Evolutionary conservation across 2,888 invertebrate genomes (phyloP).

Genomic region (Clitarchus hookeri): DNA sequence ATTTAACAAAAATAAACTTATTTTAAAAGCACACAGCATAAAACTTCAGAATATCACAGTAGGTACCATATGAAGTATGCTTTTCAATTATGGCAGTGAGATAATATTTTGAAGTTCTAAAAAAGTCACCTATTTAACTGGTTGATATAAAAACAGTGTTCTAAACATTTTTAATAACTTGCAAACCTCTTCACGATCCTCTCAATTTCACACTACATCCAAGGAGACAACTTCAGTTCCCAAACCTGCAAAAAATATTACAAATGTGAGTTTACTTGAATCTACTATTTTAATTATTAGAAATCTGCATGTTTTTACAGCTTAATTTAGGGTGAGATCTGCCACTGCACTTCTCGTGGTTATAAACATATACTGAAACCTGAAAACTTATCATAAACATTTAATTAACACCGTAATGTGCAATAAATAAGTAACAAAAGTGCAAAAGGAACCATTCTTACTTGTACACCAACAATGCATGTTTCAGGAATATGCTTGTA

Average conservation of each 20-base stretch:
- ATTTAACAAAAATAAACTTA: neutral
- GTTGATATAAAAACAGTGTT: neutral
- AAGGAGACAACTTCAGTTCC: slow-evolving; percentile 72
- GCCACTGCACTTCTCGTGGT: neutral
- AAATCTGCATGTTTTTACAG: neutral
- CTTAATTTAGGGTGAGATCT: neutral
- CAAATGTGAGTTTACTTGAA: neutral
- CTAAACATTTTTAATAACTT: neutral
- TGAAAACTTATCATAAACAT: neutral
- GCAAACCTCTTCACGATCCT: neutral
- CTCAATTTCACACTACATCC: slow-evolving; percentile 52
- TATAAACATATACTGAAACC: neutral
- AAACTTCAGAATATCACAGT: neutral
- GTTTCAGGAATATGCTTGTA: no score
- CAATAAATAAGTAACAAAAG: no score
- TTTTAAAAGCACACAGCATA: no score
- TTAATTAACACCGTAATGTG: no score
- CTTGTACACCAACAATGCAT: no score
- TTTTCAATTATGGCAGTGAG: neutral
- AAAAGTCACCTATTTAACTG: no score
- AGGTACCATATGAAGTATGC: neutral
- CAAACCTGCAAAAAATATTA: slow-evolving; percentile 54
- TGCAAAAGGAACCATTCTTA: no score
- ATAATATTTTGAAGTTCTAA: neutral
- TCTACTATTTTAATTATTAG: no score